phyloP scores from a whole-genome alignment of 2,113 vertebrate genomes.

The Stigmatopora nigra region DNA sequence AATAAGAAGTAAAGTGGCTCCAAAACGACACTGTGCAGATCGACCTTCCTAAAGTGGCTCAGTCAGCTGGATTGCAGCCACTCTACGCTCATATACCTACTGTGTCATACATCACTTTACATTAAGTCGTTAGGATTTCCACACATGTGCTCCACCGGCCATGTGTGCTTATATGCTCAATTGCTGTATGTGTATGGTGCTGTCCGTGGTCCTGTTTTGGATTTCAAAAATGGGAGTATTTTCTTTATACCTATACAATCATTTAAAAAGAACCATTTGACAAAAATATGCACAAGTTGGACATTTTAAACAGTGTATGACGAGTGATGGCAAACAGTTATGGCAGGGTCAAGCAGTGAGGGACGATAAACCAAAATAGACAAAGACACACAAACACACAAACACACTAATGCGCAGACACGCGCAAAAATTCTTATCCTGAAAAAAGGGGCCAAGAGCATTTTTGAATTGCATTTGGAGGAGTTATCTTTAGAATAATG shows the following conservation, averaged over 20 bases:
- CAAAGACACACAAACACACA: background rate
- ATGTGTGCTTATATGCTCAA: slow-evolving; percentile 30
- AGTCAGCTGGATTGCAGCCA: slow-evolving; percentile 47
- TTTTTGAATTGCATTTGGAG: background rate
- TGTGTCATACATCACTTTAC: slow-evolving; percentile 17
- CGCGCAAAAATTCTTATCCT: background rate
- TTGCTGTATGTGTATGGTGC: slow-evolving; percentile 15
- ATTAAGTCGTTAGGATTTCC: slow-evolving; percentile 24
- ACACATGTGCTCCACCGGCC: slow-evolving; percentile 41
- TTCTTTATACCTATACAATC: background rate
- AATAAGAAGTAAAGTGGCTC: too few relatives aligned
- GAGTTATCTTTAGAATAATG: background rate
- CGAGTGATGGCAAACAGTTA: slow-evolving; percentile 15
- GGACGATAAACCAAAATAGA: slow-evolving; percentile 6
- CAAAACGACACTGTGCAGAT: background rate
- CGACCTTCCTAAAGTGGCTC: slow-evolving; percentile 4
- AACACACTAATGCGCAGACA: background rate
- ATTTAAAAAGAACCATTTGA: background rate
- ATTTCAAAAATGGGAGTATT: slow-evolving; percentile 6
- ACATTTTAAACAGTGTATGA: slow-evolving; percentile 13
- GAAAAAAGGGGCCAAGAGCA: background rate
- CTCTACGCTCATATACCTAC: slow-evolving; percentile 25
- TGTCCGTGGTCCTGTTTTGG: slow-evolving; percentile 48
- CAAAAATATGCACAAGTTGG: slow-evolving; percentile 47
- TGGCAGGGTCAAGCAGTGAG: slow-evolving; percentile 36